A percentile compares a stretch with the other conserved stretches of the same genome.
These are phyloP conservation scores for Dendrolimus kikuchii DNA, from an alignment of 1,140 invertebrate genomes.

Conservation along the genomic window DNA sequence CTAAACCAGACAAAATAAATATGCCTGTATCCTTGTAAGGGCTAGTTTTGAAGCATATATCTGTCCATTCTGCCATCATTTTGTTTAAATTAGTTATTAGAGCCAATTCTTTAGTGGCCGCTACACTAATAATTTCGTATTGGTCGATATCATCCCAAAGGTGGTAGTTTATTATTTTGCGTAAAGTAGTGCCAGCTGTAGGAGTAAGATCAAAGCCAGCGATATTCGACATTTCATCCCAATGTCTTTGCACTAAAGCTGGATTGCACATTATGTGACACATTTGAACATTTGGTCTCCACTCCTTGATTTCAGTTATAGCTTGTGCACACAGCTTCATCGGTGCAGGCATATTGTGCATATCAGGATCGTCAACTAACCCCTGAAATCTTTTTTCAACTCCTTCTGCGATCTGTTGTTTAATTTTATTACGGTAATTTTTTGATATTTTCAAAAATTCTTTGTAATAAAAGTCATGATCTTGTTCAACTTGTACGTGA, in stretches of 20 bases:
- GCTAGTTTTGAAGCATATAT: slow-evolving; percentile 80
- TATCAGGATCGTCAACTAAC: slow-evolving; percentile 83
- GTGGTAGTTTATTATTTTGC: slow-evolving; percentile 85
- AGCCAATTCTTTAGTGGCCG: slow-evolving; percentile 89
- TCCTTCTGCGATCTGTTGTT: slow-evolving; percentile 80
- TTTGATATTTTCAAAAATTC: slow-evolving; percentile 87
- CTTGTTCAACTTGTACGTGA: slow-evolving; percentile 79
- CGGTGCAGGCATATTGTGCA: slow-evolving; percentile 83
- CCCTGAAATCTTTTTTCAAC: slow-evolving; percentile 78
- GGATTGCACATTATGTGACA: slow-evolving; percentile 91
- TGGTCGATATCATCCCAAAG: slow-evolving; percentile 83
- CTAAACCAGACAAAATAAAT: slow-evolving; percentile 83
- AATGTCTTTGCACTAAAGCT: slow-evolving; percentile 88
- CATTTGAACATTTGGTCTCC: slow-evolving; percentile 85
- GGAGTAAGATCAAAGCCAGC: slow-evolving; percentile 89
- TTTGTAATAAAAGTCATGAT: slow-evolving; percentile 81
- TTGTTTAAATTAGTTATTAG: slow-evolving; percentile 85
- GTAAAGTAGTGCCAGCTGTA: slow-evolving; percentile 86
- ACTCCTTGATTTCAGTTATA: slow-evolving; percentile 84
- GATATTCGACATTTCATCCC: slow-evolving; percentile 91
- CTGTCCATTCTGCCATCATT: slow-evolving; percentile 91
- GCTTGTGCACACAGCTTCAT: slow-evolving; percentile 82
- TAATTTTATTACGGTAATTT: slow-evolving; percentile 84
- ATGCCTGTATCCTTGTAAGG: slow-evolving; percentile 87
- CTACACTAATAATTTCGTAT: slow-evolving; percentile 91